Conservation (phyloP, 1,140 invertebrate species). For the Coelopa frigida region DNA sequence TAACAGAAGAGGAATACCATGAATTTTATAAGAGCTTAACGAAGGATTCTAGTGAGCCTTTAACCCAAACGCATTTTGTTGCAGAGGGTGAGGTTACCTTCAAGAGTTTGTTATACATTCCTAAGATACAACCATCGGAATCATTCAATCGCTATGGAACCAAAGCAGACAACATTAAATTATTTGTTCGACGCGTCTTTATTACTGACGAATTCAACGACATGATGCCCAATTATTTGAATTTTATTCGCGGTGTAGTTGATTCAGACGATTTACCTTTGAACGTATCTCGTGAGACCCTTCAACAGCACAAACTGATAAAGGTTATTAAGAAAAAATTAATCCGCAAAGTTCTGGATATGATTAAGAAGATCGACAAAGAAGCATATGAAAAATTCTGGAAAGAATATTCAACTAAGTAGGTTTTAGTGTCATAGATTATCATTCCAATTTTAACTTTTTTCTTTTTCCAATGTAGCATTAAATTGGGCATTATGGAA, state of each 20-base stretch:
- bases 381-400: slow-evolving; percentile 93
- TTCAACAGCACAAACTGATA: slow-evolving; percentile 98
- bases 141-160: slow-evolving; percentile 93
- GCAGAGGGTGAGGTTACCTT: slow-evolving; percentile 99
- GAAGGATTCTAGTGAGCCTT: slow-evolving; percentile 80
- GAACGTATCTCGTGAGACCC: slow-evolving; percentile 95
- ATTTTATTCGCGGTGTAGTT: slow-evolving; percentile 91
- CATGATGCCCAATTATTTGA: slow-evolving; percentile 97
- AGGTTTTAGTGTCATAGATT: slow-evolving; percentile 39
- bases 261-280: slow-evolving; percentile 99
- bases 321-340: slow-evolving; percentile 99
- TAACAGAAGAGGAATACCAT: slow-evolving; percentile 81
- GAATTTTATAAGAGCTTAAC: slow-evolving; percentile 93
- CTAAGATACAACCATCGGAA: slow-evolving; percentile 81
- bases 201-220: slow-evolving; percentile 99
- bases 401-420: slow-evolving; percentile 99
- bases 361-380: slow-evolving; percentile 94
- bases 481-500: slow-evolving; percentile 96
- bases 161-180: slow-evolving; percentile 89
- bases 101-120: slow-evolving; percentile 91
- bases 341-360: slow-evolving; percentile 93
- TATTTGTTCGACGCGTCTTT: slow-evolving; percentile 95
- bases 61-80: slow-evolving; percentile 90
- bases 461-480: slow-evolving; percentile 48
- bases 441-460: neutral